Evolutionary conservation across 2,797 vertebrate genomes (phyloP), one percentile per base, ranked within the genome.

Genomic region (Ptychobarbus kaznakovi): DNA sequence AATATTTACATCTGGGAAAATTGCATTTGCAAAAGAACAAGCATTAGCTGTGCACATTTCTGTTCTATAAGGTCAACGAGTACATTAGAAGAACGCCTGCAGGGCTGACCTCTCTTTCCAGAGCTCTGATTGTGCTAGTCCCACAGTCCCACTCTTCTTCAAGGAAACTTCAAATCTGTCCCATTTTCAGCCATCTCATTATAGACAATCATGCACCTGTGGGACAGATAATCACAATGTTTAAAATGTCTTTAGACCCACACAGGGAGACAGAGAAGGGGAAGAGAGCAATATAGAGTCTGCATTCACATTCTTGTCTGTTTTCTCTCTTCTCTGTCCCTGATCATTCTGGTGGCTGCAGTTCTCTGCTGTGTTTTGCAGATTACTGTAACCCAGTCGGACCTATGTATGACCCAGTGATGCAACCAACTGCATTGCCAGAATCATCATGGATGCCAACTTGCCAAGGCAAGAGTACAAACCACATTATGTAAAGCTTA

Each of bases 171-270:
- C 89, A 93, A 93, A 63, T 94, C 93, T 79, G 93, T 94, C 92
- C 93, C 94, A 92, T 93, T 92, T 92, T 96, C 95, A 91, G 94
- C 95, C 97, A 96, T 97, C 91, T 94, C 93, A 93, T 94, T 92
- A 85, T 75, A 89, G 70, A 0, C 69, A 15, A 75, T 89, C 25
- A 74, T 35, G 46, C 40, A 80, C 42, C 66, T 73, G 42, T 16
- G 68, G 18, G 49, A 74, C 10, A 80, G 32, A 82, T 40, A 80
- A 88, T n/a, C 86, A 2, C 0, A 46, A 53, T 20, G 6, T 77
- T 86, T 12, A 87, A 42, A 78, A 32, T 56, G 46, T 56, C 38
- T 84, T 78, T 32, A 53, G 16, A 46, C 46, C 28, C 79, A 69
- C 63, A 18, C 25, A 76, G 9, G 20, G 51, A 65, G 78, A 65